Evolutionary conservation across 2,113 vertebrate genomes (phyloP).

Genomic region (Octodon degus): DNA sequence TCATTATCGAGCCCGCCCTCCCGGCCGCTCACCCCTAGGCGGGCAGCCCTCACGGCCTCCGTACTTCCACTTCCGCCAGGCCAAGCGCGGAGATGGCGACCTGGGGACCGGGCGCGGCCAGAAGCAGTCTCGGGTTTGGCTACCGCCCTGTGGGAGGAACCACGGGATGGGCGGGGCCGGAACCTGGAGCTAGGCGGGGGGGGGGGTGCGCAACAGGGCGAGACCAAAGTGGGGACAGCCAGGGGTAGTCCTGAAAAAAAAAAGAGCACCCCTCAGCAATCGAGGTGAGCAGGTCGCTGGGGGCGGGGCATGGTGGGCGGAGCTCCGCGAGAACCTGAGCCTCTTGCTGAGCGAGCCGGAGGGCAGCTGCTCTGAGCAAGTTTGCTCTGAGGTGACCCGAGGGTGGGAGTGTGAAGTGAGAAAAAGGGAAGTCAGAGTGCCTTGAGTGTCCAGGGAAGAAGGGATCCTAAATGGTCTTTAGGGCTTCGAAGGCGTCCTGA

Average conservation of each 20-base stretch:
- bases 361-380: not conserved
- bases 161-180: not conserved
- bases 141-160: not conserved
- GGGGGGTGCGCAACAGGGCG: not conserved
- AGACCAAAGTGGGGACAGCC: not conserved
- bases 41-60: not conserved
- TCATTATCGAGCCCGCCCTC: rapidly evolving
- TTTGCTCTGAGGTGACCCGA: not conserved
- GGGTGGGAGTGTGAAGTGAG: not conserved
- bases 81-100: not conserved
- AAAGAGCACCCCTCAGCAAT: not conserved
- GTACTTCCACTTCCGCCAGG: not conserved
- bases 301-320: not conserved
- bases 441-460: not conserved
- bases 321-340: not conserved
- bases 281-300: not conserved
- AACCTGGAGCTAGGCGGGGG: not conserved
- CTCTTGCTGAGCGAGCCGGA: not conserved
- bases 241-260: not conserved
- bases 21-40: not conserved
- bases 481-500: not conserved
- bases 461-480: too few relatives aligned
- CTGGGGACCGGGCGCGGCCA: not conserved
- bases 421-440: not conserved
- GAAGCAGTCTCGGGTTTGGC: not conserved